Evolutionary conservation across 2,797 vertebrate species (phyloP), one percentile per base, ranked within the genome.

Genomic region (Karalla daura): DNA sequence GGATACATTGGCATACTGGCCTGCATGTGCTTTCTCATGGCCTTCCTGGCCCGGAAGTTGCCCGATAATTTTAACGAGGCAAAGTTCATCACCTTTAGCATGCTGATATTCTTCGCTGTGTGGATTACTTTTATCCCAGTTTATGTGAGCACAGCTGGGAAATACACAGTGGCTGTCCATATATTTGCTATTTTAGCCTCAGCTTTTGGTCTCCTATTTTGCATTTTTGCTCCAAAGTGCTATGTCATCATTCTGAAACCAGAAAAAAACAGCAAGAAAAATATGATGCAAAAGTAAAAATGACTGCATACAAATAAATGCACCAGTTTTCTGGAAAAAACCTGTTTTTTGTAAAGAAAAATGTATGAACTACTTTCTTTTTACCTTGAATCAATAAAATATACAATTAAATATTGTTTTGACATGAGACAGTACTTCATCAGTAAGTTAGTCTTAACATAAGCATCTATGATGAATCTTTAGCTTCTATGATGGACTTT

Each of bases 61-160:
- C 93, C 93, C 1, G 92, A 91, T 47, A 89, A 88, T 73, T 94
- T 91, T 33, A 94, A 94, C 3, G 93, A 93, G 59, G 91, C 91
- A 2, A 94, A 92, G 62, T 89, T 89, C 21, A 93, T 94, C 50
- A 92, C 92, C 25, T 93, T 94, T 52, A 94, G 91, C 65, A 92
- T 93, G 86, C 69, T 94, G 2, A 94, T 93, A 43, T 94, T 94
- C 63, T 94, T 91, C 77, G 91, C 90, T 1, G 93, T 94, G 8
- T 93, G 92, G 93, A 82, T 93, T 47, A 91, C 92, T 3, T 94
- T 93, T 62, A 89, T 93, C 27, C 92, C 92, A 12, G 91, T 90
- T 30, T 94, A 94, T 47, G 66, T 92, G 21, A 93, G 93, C 70
- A 88, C 93, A 27, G 77, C 85, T 45, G 92, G 92, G 23, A 93